Evolutionary conservation across 2,797 vertebrate genomes (phyloP), one percentile per base, ranked within the genome.

Genomic region (Merluccius polli): DNA sequence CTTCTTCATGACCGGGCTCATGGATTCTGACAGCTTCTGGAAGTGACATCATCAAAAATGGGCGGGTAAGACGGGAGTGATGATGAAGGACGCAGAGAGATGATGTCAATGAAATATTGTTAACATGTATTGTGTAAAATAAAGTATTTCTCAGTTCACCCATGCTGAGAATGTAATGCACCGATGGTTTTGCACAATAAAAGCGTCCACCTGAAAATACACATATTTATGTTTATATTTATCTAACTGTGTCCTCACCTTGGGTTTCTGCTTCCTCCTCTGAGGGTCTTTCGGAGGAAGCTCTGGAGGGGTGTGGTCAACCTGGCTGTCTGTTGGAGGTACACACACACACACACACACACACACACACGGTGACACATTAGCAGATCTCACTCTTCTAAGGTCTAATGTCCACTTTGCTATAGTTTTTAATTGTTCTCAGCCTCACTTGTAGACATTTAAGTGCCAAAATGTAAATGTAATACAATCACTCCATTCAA

Each of bases 251-350:
- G 18, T 18, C 52, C 2, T 31, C 69, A 85, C 87, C 89, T 89
- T 90, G 27, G 79, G 35, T 1, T 48, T 75, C 0, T 59, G 77
- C 0, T n/a, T 85, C 2, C 80, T 84, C 75, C 86, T 80, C 71
- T 84, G 85, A 1, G 83, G 79, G 70, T 78, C 83, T 86, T 92
- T 92, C 36, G 91, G 91, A 6, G 91, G 91, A 6, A 92, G 90
- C 71, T 92, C 79, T 12, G 95, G 95, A 29, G 96, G 95, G 67
- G 86, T 74, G 6, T 78, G 81, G 5, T 90, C 89, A 0, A 6
- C 71, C 0, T 85, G 71, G 70, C 16, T 81, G 71, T 89, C 81
- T 31, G 78, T 81, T 31, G 35, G 74, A 72, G 82, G 93, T 87
- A 32, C 87, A 81, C 73, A 78, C 59, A 79, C 59, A 71, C 44